These are phyloP conservation scores for Onychorhynchus coronatus DNA, from an alignment of 2,113 vertebrate genomes.

Conservation along the genomic window DNA sequence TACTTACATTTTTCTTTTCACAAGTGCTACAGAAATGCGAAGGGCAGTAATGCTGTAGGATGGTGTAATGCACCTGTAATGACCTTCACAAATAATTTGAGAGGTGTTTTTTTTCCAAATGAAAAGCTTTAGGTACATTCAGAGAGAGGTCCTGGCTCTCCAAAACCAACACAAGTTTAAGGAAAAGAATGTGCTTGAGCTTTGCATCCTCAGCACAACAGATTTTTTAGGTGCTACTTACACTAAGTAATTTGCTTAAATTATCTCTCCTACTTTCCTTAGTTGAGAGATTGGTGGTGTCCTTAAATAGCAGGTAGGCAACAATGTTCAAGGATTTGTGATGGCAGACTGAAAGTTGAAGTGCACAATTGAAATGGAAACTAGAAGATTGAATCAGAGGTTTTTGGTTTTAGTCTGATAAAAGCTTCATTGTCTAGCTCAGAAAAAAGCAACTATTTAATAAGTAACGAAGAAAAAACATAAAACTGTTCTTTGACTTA, in stretches of 20 bases:
- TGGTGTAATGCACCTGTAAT: neutral
- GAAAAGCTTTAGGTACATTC: neutral
- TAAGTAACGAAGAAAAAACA: neutral
- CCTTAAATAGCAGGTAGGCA: neutral
- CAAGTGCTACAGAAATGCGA: neutral
- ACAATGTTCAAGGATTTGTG: neutral
- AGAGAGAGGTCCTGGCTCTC: neutral
- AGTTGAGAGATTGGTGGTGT: neutral
- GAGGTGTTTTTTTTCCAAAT: neutral
- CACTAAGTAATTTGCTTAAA: neutral
- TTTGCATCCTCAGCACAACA: neutral
- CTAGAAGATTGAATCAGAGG: neutral
- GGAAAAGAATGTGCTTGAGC: neutral
- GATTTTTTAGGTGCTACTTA: neutral
- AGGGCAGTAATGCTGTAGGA: neutral
- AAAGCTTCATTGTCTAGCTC: neutral
- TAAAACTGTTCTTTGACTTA: neutral
- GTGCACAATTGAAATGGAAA: neutral
- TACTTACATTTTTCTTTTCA: neutral
- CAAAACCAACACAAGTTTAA: neutral
- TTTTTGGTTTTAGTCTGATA: neutral
- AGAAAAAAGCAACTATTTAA: neutral
- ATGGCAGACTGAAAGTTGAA: neutral
- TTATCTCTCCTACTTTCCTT: constrained; percentile 2
- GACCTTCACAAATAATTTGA: neutral